phyloP scores from a whole-genome alignment of 2,888 invertebrate genomes.

The Apamea sordens region DNA sequence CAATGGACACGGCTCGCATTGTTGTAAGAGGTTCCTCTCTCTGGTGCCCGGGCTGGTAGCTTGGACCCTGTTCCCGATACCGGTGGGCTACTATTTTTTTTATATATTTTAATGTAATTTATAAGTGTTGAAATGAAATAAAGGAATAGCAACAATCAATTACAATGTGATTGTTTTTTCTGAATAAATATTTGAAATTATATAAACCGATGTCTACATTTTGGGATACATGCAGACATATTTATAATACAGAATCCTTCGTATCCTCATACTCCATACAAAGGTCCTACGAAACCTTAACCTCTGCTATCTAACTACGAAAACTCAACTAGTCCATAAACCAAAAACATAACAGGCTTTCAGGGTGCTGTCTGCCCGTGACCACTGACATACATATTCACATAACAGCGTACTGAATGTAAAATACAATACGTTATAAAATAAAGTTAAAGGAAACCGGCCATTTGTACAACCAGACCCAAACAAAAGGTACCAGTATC shows the following conservation, averaged over 20 bases:
- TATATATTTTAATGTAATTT: too few species aligned
- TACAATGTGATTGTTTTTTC: neutral
- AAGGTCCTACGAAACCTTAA: too few species aligned
- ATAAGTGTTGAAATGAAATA: neutral
- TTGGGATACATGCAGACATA: neutral
- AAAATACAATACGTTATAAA: constrained; percentile 7
- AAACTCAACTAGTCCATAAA: neutral
- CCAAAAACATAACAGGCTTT: constrained; percentile 5
- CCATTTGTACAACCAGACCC: neutral
- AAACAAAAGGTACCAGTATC: neutral
- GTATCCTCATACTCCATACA: too few species aligned
- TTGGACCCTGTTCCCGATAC: neutral
- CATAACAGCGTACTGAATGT: neutral
- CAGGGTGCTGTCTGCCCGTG: neutral
- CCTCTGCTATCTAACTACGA: neutral
- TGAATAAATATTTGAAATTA: neutral
- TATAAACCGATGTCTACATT: neutral
- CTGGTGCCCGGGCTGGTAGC: neutral
- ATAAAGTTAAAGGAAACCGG: neutral
- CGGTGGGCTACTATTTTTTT: neutral
- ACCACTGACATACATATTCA: constrained; percentile 14
- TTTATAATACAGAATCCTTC: neutral
- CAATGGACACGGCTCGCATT: too few species aligned
- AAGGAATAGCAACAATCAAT: neutral
- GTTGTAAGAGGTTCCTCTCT: neutral